Conservation (phyloP, 1,140 invertebrate genomes). For the Bilobella aurantiaca region DNA sequence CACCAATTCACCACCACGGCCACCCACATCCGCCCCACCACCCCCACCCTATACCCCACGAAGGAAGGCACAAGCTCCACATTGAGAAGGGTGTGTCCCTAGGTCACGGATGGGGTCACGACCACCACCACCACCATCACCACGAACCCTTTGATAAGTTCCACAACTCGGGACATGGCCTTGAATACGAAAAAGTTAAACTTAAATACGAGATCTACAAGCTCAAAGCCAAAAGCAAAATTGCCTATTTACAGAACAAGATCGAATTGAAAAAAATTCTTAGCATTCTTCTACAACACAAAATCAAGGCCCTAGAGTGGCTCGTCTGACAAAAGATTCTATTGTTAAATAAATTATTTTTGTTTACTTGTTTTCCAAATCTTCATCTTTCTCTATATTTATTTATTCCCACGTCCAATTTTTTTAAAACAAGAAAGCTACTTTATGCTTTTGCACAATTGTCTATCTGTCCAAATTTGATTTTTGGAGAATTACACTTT, state of each 20-base stretch:
- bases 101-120: neutral
- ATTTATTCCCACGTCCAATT: too few relatives aligned
- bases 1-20: neutral
- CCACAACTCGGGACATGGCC: constrained; percentile 8
- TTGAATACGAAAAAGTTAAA: constrained; percentile 31
- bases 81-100: neutral
- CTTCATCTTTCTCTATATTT: neutral
- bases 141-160: neutral
- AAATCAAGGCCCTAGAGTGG: constrained; percentile 35
- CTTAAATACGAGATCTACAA: constrained; percentile 35
- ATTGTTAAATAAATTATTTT: neutral
- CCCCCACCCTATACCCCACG: neutral
- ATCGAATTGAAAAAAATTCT: constrained; percentile 34
- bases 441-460: too few relatives aligned
- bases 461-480: too few relatives aligned
- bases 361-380: neutral
- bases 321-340: neutral
- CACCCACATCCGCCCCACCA: too few relatives aligned
- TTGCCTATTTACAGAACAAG: constrained; percentile 34
- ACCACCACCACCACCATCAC: constrained; percentile 4
- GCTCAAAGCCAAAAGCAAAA: constrained; percentile 33
- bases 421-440: too few relatives aligned
- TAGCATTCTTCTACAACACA: constrained; percentile 32
- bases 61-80: neutral
- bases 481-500: too few relatives aligned